Conservation (phyloP, 2,797 vertebrate species). For the Spinus pinus region DNA sequence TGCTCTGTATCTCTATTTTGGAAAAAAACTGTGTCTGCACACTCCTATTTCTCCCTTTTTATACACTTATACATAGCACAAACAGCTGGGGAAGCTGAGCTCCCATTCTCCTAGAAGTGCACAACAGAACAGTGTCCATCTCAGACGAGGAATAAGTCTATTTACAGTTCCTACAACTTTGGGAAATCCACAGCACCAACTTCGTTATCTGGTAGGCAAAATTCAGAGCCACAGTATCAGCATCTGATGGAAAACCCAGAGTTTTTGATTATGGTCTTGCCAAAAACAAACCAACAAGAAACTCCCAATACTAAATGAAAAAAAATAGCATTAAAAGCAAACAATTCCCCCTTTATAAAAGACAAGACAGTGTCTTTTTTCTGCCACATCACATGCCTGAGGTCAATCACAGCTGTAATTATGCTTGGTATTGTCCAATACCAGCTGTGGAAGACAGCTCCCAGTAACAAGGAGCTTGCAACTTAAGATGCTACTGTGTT, state of each 20-base stretch:
- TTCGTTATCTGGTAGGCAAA: not conserved
- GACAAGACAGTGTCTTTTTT: not conserved
- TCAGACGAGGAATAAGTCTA: rapidly evolving
- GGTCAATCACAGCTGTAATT: not conserved
- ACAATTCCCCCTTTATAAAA: not conserved
- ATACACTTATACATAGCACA: no score
- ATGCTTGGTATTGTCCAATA: rapidly evolving
- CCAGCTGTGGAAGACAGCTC: not conserved
- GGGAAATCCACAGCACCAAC: not conserved
- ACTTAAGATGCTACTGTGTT: not conserved
- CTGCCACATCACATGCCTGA: not conserved
- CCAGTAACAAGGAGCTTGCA: not conserved
- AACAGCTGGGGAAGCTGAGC: not conserved
- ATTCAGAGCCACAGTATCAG: not conserved
- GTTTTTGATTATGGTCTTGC: rapidly evolving
- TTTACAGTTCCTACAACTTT: not conserved
- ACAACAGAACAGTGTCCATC: rapidly evolving
- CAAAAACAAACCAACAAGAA: not conserved
- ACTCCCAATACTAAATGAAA: rapidly evolving
- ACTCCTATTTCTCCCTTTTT: not conserved
- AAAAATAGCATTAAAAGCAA: not conserved
- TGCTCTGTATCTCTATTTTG: not conserved
- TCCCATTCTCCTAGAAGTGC: not conserved
- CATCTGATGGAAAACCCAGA: not conserved
- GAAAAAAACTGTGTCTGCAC: not conserved